Percentiles rank a stretch among this genome's conserved stretches.
These are phyloP conservation scores for Noctua pronuba DNA, from an alignment of 2,888 invertebrate genomes.

Conservation along the genomic window DNA sequence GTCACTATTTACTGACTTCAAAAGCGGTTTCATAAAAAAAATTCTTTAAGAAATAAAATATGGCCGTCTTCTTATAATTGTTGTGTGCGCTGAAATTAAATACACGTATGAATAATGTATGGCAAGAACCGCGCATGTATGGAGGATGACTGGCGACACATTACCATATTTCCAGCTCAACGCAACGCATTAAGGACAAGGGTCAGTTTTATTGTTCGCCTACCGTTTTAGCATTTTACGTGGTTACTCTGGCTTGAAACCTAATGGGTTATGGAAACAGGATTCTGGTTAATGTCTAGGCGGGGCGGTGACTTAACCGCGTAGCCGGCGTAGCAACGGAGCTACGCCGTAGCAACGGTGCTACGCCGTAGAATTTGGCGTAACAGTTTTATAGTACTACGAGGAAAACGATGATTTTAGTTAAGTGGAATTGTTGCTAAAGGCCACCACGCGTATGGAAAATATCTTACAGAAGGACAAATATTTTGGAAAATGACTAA, in stretches of 20 bases:
- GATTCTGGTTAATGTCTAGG: neutral
- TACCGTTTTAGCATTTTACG: constrained; percentile 29
- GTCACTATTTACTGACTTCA: neutral
- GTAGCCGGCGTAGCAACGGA: constrained; percentile 14
- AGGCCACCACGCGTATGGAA: neutral
- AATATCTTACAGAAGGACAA: neutral
- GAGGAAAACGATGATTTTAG: neutral
- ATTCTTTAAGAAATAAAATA: neutral
- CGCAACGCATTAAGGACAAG: constrained; percentile 50
- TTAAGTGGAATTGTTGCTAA: neutral
- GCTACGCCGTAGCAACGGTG: constrained; percentile 19
- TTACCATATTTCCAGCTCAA: constrained; percentile 61
- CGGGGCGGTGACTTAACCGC: neutral
- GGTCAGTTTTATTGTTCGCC: constrained; percentile 55
- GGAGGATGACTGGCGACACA: constrained; percentile 45
- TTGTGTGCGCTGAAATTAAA: constrained; percentile 49
- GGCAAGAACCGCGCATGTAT: constrained; percentile 34
- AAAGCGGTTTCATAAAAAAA: neutral
- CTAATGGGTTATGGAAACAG: constrained; percentile 22
- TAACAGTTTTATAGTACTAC: neutral
- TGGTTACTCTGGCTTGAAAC: constrained; percentile 24
- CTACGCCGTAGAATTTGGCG: constrained; percentile 4
- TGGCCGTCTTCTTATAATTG: constrained; percentile 13
- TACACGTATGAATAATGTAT: constrained; percentile 57
- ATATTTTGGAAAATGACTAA: neutral